Conservation (phyloP, 2,113 vertebrate species). For the Maccullochella peelii region DNA sequence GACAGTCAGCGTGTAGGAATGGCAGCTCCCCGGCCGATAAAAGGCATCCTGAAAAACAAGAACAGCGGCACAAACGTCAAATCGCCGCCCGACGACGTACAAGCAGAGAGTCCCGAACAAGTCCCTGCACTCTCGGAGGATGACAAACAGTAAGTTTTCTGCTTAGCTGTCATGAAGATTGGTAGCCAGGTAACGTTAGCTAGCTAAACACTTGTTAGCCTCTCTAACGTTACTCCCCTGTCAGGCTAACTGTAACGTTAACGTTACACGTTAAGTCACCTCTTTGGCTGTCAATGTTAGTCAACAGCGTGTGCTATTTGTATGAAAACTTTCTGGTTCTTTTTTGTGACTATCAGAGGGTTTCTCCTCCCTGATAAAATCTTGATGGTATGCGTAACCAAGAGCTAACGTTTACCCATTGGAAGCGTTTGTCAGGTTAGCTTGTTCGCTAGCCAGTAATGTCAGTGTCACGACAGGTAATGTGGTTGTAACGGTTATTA, state of each 20-base stretch:
- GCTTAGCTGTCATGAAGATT: not conserved
- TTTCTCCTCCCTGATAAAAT: not conserved
- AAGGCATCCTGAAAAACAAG: constrained; percentile 88
- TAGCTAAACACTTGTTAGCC: constrained; percentile 74
- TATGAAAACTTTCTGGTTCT: constrained; percentile 18
- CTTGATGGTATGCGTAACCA: not conserved
- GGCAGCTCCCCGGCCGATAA: constrained; percentile 86
- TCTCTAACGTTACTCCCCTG: constrained; percentile 5
- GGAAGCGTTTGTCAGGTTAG: not conserved
- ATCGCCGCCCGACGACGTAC: constrained; percentile 67
- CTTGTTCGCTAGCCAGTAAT: constrained; percentile 25
- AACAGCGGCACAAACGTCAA: constrained; percentile 68
- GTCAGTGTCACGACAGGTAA: not conserved
- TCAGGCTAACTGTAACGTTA: not conserved
- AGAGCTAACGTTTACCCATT: not conserved
- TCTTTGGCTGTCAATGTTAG: not conserved
- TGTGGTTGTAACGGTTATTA: not conserved
- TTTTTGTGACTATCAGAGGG: not conserved
- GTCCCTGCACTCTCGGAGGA: constrained; percentile 76
- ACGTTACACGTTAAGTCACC: not conserved
- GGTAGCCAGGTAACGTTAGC: constrained; percentile 35
- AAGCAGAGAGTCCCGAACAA: constrained; percentile 72
- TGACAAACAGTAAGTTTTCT: constrained; percentile 83
- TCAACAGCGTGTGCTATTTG: not conserved
- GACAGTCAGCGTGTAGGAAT: constrained; percentile 78